Evolutionary conservation across 2,797 vertebrate genomes (phyloP), one percentile per base, ranked within the genome.

Genomic region (Gymnodraco acuticeps): DNA sequence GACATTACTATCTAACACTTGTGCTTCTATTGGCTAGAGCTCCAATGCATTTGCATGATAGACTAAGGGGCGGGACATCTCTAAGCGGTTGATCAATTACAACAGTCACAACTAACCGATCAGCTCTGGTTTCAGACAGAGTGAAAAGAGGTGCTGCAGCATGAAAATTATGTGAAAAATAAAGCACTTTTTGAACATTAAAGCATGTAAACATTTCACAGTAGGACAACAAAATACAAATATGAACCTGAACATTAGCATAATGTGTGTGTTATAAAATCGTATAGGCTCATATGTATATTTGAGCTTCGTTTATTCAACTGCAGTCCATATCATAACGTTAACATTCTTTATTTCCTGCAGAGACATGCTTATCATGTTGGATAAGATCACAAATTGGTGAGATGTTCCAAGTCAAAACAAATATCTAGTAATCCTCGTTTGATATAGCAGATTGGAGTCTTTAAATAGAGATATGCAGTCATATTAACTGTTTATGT

Each of bases 351-450:
- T 17, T 62, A 48, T 58, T 53, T 78, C 77, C 81, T 67, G 62
- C 54, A 69, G 83, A 43, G 16, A 75, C 59, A 73, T 33, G 46
- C 15, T 80, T 84, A 78, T 88, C 82, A 46, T 86, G 83, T 86
- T 83, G 77, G 65, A 89, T 80, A 75, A 65, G 43, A 70, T 70
- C 38, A 63, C 23, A 75, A 61, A 70, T 51, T 87, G 67, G 23
- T 52, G 55, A 54, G 67, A 64, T 45, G 60, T 71, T 38, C 33
- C 54, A 61, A 70, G 75, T 87, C 73, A 84, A 87, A 91, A 88
- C 82, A 83, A 72, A 78, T 75, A 64, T 67, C 51, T 48, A 59
- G 56, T 56, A 59, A 82, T 84, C 59, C 73, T 58, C n/a, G 23
- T 71, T 72, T 77, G 68, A 76, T 75, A 65, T 27, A 42, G 54